A percentile compares a stretch with the other conserved stretches of the same genome.
phyloP scores from a whole-genome alignment of 2,888 invertebrate species.

The Ennomos fuscantarius region DNA sequence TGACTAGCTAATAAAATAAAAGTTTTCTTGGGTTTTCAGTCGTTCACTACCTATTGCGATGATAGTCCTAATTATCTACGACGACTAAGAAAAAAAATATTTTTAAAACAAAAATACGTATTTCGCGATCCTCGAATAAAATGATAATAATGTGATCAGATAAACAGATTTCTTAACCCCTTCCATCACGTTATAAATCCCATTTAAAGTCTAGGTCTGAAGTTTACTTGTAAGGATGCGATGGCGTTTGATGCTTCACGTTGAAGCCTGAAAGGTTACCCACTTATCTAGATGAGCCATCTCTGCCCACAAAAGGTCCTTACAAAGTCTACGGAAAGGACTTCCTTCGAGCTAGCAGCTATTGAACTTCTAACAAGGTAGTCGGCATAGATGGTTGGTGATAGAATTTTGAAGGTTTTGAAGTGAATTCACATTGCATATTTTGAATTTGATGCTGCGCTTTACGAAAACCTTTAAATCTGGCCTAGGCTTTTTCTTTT shows the following conservation, averaged over 20 bases:
- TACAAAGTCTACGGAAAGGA: slow-evolving; percentile 57
- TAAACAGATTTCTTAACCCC: slow-evolving; percentile 23
- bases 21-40: no score
- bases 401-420: slow-evolving; percentile 1
- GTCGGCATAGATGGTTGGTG: slow-evolving; percentile 16
- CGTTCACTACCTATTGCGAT: no score
- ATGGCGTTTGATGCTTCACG: slow-evolving; percentile 45
- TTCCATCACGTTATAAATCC: slow-evolving; percentile 40
- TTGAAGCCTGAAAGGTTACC: slow-evolving; percentile 75
- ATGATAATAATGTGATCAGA: no score
- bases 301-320: slow-evolving; percentile 63
- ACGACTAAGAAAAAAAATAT: no score
- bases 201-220: slow-evolving; percentile 19
- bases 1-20: no score
- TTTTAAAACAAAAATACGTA: no score
- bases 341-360: slow-evolving; percentile 53
- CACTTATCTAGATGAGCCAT: slow-evolving; percentile 83
- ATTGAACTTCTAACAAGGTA: slow-evolving; percentile 54
- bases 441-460: no score
- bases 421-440: not conserved
- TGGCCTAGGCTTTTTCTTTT: no score
- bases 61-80: no score
- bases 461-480: no score
- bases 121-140: no score
- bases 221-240: slow-evolving; percentile 45